Percentiles rank a stretch among this genome's conserved stretches.
Evolutionary conservation across 2,113 vertebrate species (phyloP).

Genomic region (Labrus mixtus): DNA sequence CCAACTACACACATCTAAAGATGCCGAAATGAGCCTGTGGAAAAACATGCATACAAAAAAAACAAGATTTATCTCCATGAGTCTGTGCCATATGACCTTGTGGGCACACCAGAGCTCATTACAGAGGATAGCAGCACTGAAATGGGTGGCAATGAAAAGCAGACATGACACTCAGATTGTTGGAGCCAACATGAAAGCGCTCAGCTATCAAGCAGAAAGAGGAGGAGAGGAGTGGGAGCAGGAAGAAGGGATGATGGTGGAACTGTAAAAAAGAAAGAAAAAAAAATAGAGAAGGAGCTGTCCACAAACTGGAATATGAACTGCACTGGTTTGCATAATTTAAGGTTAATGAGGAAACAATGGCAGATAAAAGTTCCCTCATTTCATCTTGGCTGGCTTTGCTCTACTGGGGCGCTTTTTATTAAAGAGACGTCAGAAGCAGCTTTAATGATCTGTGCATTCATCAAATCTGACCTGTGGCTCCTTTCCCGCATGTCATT

Average conservation of each 20-base stretch:
- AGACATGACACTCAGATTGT: slow-evolving; percentile 70
- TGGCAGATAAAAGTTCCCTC: slow-evolving; percentile 66
- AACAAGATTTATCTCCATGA: slow-evolving; percentile 32
- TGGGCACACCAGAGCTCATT: slow-evolving; percentile 68
- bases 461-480: too few relatives aligned
- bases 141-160: slow-evolving; percentile 62
- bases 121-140: slow-evolving; percentile 57
- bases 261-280: background rate
- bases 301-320: slow-evolving; percentile 70
- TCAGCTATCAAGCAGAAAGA: slow-evolving; percentile 19
- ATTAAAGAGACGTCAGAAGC: slow-evolving; percentile 73
- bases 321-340: slow-evolving; percentile 81
- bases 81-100: slow-evolving; percentile 53
- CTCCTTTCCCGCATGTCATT: too few relatives aligned
- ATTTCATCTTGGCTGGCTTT: slow-evolving; percentile 53
- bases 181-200: slow-evolving; percentile 71
- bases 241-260: background rate
- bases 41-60: slow-evolving; percentile 36
- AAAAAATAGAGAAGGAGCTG: slow-evolving; percentile 19
- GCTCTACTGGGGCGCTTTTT: slow-evolving; percentile 56
- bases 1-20: background rate
- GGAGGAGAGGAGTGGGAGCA: background rate
- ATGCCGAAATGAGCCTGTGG: slow-evolving; percentile 24
- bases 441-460: slow-evolving; percentile 72
- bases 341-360: slow-evolving; percentile 86